Evolutionary conservation across 2,113 vertebrate species (phyloP).

Genomic region (Indicator maculatus): DNA sequence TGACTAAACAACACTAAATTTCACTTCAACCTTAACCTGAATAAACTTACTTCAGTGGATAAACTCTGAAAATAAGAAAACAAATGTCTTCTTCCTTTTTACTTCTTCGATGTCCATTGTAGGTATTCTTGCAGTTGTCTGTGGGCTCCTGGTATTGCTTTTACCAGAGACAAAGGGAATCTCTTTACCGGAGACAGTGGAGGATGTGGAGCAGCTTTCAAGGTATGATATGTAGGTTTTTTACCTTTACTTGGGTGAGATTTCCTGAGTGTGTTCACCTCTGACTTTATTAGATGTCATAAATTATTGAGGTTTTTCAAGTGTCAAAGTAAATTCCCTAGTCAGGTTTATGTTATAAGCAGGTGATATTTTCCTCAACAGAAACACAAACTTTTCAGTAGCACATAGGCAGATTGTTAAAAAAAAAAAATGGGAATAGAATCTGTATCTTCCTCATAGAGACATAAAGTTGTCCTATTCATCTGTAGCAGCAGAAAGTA

Average conservation of each 20-base stretch:
- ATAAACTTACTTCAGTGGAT: neutral
- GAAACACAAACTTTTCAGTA: neutral
- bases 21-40: neutral
- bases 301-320: neutral
- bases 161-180: conserved; percentile 92
- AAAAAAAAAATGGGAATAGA: neutral
- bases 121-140: conserved; percentile 86
- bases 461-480: neutral
- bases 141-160: conserved; percentile 86
- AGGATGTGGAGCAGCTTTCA: conserved; percentile 88
- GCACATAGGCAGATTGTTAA: neutral
- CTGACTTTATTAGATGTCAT: neutral
- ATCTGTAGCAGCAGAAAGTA: neutral
- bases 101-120: neutral
- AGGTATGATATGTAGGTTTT: conserved; percentile 70
- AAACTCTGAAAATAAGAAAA: neutral
- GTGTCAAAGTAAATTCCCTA: neutral
- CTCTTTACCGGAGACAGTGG: conserved; percentile 89
- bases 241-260: neutral
- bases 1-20: neutral
- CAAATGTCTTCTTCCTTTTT: neutral
- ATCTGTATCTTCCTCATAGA: neutral
- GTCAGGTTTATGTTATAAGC: neutral
- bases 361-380: neutral
- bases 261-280: neutral